These are phyloP conservation scores for Drosophila navojoa DNA, from an alignment of 1,140 invertebrate genomes.

Conservation along the genomic window DNA sequence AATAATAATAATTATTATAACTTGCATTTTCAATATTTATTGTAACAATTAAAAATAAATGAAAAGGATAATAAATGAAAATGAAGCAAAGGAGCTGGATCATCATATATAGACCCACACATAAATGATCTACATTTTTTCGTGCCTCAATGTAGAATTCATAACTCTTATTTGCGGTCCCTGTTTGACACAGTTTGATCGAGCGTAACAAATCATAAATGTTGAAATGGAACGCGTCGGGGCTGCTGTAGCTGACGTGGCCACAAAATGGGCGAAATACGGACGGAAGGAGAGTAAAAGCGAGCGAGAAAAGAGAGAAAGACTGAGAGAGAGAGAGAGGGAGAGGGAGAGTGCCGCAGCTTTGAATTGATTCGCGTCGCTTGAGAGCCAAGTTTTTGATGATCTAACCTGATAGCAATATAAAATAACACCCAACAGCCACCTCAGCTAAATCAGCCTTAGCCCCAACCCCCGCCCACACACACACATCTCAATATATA, in stretches of 20 bases:
- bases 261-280: slow-evolving; percentile 22
- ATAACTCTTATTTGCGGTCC: no score
- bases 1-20: no score
- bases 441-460: neutral
- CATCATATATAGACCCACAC: no score
- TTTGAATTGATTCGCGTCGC: slow-evolving; percentile 26
- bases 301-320: neutral
- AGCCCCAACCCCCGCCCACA: neutral
- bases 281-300: neutral
- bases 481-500: no score
- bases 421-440: neutral
- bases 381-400: slow-evolving; percentile 15
- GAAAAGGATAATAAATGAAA: no score
- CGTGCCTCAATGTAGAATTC: no score
- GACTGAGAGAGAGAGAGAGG: no score
- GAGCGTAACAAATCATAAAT: slow-evolving; percentile 68
- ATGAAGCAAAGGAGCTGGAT: no score
- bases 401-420: slow-evolving; percentile 30
- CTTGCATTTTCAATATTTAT: no score
- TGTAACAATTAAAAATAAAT: no score
- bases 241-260: slow-evolving; percentile 60
- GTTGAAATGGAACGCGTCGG: slow-evolving; percentile 56
- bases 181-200: slow-evolving; percentile 69
- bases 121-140: no score
- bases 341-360: neutral